A percentile compares a stretch with the other conserved stretches of the same genome.
phyloP scores from a whole-genome alignment of 2,888 invertebrate genomes.

The Smittia sp. region DNA sequence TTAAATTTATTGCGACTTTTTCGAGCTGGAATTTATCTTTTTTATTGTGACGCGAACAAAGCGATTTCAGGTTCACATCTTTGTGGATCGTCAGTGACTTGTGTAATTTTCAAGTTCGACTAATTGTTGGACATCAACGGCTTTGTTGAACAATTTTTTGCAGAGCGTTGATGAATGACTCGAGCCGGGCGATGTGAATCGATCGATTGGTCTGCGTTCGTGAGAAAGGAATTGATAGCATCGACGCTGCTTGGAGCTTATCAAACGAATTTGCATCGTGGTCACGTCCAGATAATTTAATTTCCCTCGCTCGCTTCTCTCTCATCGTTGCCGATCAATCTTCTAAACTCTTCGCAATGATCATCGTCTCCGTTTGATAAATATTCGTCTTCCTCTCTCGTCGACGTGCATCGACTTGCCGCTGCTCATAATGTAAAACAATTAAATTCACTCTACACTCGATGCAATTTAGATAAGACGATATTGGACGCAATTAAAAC shows the following conservation, averaged over 20 bases:
- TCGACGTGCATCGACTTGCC: neutral
- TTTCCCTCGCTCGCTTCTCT: neutral
- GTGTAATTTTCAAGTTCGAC: conserved; percentile 32
- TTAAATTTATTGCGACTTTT: conserved; percentile 38
- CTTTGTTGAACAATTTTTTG: conserved; percentile 21
- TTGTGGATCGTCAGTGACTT: conserved; percentile 27
- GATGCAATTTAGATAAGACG: conserved; percentile 40
- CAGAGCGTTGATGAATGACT: conserved; percentile 19
- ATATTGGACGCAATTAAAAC: conserved; percentile 34
- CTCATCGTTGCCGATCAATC: conserved; percentile 14
- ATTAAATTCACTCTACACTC: neutral
- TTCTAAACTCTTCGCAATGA: conserved; percentile 5
- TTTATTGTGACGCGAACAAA: neutral
- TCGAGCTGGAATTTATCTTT: neutral
- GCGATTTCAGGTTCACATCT: neutral
- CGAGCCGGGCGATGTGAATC: neutral
- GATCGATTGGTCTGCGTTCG: conserved; percentile 22
- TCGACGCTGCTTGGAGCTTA: neutral
- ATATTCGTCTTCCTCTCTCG: neutral
- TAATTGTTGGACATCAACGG: conserved; percentile 9
- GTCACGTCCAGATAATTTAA: conserved; percentile 5
- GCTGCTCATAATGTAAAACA: conserved; percentile 7
- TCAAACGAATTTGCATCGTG: conserved; percentile 11
- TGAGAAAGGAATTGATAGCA: conserved; percentile 2
- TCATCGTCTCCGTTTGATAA: conserved; percentile 1